Evolutionary conservation across 2,888 invertebrate genomes (phyloP).

Genomic region (Tiliacea citrago): DNA sequence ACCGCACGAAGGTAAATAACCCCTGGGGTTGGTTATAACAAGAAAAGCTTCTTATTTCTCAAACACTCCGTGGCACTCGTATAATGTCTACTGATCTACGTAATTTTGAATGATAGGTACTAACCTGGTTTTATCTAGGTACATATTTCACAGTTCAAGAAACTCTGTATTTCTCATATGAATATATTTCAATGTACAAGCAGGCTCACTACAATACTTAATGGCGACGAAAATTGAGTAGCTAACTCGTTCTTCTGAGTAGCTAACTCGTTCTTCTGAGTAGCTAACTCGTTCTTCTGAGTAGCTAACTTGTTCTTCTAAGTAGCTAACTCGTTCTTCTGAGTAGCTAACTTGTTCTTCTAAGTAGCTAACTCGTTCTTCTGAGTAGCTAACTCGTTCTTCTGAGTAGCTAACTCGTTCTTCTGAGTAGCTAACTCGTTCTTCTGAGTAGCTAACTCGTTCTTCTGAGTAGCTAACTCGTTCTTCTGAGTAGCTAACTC

Average conservation of each 20-base stretch:
- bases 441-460: no score
- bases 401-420: no score
- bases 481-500: no score
- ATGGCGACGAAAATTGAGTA: slow-evolving; percentile 30
- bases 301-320: no score
- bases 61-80: slow-evolving; percentile 22
- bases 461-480: no score
- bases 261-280: no score
- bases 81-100: slow-evolving; percentile 30
- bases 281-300: no score
- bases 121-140: slow-evolving; percentile 28
- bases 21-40: slow-evolving; percentile 34
- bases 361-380: no score
- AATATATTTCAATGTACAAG: slow-evolving; percentile 55
- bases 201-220: slow-evolving; percentile 42
- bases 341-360: no score
- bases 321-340: no score
- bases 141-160: slow-evolving; percentile 53
- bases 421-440: no score
- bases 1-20: slow-evolving; percentile 65
- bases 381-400: no score
- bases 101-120: slow-evolving; percentile 47
- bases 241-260: slow-evolving; percentile 12
- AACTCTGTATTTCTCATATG: slow-evolving; percentile 42
- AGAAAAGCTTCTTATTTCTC: slow-evolving; percentile 30